These are phyloP conservation scores for Anarsia innoxiella DNA, from an alignment of 2,888 invertebrate genomes.

Conservation along the genomic window DNA sequence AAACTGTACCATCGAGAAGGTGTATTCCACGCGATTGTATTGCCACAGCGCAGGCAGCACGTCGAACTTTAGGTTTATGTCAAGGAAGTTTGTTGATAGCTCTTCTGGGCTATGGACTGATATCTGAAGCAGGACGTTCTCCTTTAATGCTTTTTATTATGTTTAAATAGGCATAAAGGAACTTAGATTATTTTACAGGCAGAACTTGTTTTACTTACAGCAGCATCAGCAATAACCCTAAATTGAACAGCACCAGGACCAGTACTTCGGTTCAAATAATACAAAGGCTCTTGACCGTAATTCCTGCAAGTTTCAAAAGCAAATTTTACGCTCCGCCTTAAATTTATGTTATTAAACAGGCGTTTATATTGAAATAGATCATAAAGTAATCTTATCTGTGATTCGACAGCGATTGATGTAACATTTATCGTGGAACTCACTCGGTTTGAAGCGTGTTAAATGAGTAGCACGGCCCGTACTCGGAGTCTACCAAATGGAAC, in stretches of 20 bases:
- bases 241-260: slow-evolving; percentile 68
- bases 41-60: slow-evolving; percentile 19
- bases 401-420: neutral
- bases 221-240: slow-evolving; percentile 49
- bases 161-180: too few relatives aligned
- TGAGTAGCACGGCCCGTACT: slow-evolving; percentile 68
- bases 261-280: slow-evolving; percentile 56
- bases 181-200: too few relatives aligned
- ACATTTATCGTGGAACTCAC: slow-evolving; percentile 36
- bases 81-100: slow-evolving; percentile 39
- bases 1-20: slow-evolving; percentile 53
- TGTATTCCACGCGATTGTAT: slow-evolving; percentile 27
- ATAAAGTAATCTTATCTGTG: slow-evolving; percentile 6
- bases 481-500: slow-evolving; percentile 64
- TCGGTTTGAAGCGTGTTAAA: slow-evolving; percentile 69
- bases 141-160: too few relatives aligned
- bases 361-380: too few relatives aligned
- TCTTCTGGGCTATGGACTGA: slow-evolving; percentile 51
- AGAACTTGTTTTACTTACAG: too few relatives aligned
- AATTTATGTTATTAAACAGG: too few relatives aligned
- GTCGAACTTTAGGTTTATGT: slow-evolving; percentile 32
- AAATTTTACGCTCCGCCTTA: too few relatives aligned
- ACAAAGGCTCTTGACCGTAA: slow-evolving; percentile 24
- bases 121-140: too few relatives aligned
- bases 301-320: too few relatives aligned